Evolutionary conservation across 2,888 invertebrate genomes (phyloP).

Genomic region (Aporophyla lueneburgensis): DNA sequence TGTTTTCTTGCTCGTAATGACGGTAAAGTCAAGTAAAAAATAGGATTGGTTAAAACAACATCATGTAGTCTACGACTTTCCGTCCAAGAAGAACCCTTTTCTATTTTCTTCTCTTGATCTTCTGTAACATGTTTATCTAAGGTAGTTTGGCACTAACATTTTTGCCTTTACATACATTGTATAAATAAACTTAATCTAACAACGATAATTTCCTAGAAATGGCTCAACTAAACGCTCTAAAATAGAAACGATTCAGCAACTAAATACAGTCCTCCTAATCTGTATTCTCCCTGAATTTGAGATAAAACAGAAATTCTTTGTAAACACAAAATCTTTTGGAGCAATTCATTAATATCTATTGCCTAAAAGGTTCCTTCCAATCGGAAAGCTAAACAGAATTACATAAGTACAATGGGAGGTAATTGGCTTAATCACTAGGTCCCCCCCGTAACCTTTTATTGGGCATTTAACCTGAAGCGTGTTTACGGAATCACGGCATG

Average conservation of each 20-base stretch:
- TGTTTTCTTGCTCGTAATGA: conserved; percentile 10
- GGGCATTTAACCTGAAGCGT: conserved; percentile 76
- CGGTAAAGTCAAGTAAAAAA: not conserved
- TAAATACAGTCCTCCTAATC: conserved; percentile 16
- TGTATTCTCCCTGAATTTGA: conserved; percentile 22
- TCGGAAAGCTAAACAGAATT: conserved; percentile 76
- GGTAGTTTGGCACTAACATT: not conserved
- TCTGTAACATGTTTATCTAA: not conserved
- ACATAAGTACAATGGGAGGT: conserved; percentile 75
- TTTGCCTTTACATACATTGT: not conserved
- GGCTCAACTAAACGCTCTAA: not conserved
- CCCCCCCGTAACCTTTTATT: conserved; percentile 80
- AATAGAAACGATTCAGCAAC: conserved; percentile 11
- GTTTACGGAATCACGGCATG: conserved; percentile 77
- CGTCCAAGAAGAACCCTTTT: not conserved
- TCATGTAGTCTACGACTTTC: not conserved
- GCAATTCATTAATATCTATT: conserved; percentile 66
- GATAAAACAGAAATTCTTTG: conserved; percentile 41
- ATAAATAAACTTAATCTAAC: not conserved
- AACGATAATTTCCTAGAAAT: not conserved
- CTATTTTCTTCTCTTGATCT: not conserved
- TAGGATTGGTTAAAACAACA: not conserved
- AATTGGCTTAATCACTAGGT: conserved; percentile 80
- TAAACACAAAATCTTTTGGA: conserved; percentile 56
- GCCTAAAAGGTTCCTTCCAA: conserved; percentile 66